These are phyloP conservation scores for Podiceps cristatus DNA, from an alignment of 2,113 vertebrate species.

Conservation along the genomic window DNA sequence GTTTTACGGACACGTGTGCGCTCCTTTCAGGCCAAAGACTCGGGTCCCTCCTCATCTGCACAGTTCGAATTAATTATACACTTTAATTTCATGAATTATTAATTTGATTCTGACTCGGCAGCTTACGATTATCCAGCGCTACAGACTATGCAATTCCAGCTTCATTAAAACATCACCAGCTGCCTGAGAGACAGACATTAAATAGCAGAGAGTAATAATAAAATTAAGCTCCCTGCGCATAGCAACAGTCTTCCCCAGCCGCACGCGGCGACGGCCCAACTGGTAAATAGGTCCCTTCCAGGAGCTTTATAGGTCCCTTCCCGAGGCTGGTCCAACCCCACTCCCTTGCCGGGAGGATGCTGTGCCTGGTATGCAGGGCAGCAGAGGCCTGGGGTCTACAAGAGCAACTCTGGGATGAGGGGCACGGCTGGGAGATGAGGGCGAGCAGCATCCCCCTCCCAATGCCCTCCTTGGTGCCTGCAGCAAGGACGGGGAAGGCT, in stretches of 20 bases:
- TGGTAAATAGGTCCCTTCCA: constrained; percentile 48
- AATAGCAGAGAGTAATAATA: constrained; percentile 90
- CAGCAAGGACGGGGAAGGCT: constrained; percentile 15
- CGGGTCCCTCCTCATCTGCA: constrained; percentile 80
- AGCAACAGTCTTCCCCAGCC: constrained; percentile 75
- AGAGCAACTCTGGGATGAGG: not conserved
- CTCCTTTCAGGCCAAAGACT: constrained; percentile 64
- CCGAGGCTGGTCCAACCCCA: not conserved
- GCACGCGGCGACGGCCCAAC: constrained; percentile 20
- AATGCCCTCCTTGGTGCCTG: rapidly evolving
- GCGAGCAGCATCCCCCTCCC: not conserved
- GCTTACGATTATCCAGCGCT: constrained; percentile 94
- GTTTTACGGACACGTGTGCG: not conserved
- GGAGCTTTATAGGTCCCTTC: constrained; percentile 2
- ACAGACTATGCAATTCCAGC: constrained; percentile 88
- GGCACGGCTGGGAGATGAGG: rapidly evolving
- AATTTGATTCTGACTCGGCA: constrained; percentile 98
- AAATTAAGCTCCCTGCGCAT: constrained; percentile 82
- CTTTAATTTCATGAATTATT: constrained; percentile 99
- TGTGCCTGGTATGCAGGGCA: not conserved
- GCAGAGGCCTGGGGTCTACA: not conserved
- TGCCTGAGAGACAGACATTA: constrained; percentile 90
- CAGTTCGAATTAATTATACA: constrained; percentile 96
- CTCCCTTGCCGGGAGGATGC: not conserved
- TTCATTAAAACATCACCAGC: constrained; percentile 98